Evolutionary conservation across 2,797 vertebrate species (phyloP).

Genomic region (Chloroceryle amazona): DNA sequence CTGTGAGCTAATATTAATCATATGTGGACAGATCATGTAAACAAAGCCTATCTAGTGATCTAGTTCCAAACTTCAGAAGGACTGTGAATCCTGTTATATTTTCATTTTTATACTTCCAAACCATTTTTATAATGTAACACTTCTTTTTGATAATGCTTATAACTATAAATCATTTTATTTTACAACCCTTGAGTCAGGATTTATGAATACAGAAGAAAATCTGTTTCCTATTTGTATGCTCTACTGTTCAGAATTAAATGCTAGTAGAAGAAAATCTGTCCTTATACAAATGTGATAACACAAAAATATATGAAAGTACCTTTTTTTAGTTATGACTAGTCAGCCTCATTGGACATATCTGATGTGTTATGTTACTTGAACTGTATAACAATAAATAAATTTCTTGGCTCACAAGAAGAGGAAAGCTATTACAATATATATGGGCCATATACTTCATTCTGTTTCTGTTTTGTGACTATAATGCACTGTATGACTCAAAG

Average conservation of each 20-base stretch:
- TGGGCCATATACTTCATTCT: neutral
- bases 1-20: conserved; percentile 56
- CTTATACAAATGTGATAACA: conserved; percentile 49
- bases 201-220: conserved; percentile 63
- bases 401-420: conserved; percentile 25
- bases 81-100: conserved; percentile 36
- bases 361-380: conserved; percentile 5
- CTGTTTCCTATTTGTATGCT: conserved; percentile 64
- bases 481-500: conserved; percentile 18
- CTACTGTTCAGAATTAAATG: conserved; percentile 70
- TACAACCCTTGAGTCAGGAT: conserved; percentile 34
- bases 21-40: conserved; percentile 50
- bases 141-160: conserved; percentile 62
- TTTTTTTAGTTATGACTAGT: conserved; percentile 23
- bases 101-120: conserved; percentile 42
- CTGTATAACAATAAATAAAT: conserved; percentile 12
- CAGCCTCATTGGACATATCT: neutral
- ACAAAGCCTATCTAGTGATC: conserved; percentile 54
- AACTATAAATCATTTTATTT: conserved; percentile 67
- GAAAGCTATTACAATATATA: neutral
- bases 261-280: conserved; percentile 50
- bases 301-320: conserved; percentile 29
- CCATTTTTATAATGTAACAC: conserved; percentile 36
- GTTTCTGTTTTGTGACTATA: conserved; percentile 5
- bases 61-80: conserved; percentile 58